Conservation (phyloP, 2,113 vertebrate species). For the Arothron firmamentum region DNA sequence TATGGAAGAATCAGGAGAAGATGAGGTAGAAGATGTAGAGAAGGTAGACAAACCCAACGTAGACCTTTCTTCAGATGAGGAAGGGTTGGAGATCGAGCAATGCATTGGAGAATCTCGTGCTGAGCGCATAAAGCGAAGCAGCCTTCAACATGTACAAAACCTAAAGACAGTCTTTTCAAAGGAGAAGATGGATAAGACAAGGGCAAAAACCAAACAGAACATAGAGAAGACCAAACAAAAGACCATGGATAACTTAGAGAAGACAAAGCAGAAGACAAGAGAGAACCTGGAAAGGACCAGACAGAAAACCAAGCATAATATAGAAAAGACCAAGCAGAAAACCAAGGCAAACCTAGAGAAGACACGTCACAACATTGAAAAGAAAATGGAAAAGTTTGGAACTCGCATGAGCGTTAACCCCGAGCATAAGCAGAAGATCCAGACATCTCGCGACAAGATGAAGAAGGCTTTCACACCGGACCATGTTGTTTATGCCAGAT, state of each 20-base stretch:
- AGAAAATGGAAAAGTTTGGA: conserved; percentile 95
- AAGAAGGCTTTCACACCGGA: conserved; percentile 95
- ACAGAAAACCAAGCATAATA: conserved; percentile 84
- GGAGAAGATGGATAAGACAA: conserved; percentile 85
- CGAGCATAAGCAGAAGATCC: conserved; percentile 90
- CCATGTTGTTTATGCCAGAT: conserved; percentile 88
- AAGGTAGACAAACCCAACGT: conserved; percentile 77
- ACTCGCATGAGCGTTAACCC: conserved; percentile 86
- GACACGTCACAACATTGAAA: conserved; percentile 92
- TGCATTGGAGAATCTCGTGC: conserved; percentile 88
- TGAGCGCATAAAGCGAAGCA: conserved; percentile 91
- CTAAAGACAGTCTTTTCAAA: conserved; percentile 96
- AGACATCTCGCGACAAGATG: conserved; percentile 88
- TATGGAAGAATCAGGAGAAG: conserved; percentile 52
- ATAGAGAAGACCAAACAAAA: conserved; percentile 85
- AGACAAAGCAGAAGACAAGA: conserved; percentile 83
- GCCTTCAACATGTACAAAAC: conserved; percentile 88
- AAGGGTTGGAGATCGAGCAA: conserved; percentile 88
- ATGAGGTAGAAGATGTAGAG: conserved; percentile 53
- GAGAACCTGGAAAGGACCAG: conserved; percentile 88
- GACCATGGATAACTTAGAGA: conserved; percentile 87
- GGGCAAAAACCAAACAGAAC: conserved; percentile 87
- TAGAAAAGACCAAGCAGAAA: conserved; percentile 88
- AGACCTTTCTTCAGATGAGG: conserved; percentile 92
- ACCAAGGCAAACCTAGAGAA: conserved; percentile 82